Evolutionary conservation across 92 coral and sea anemone species (phyloP).

Genomic region (Phymanthus crucifer): DNA sequence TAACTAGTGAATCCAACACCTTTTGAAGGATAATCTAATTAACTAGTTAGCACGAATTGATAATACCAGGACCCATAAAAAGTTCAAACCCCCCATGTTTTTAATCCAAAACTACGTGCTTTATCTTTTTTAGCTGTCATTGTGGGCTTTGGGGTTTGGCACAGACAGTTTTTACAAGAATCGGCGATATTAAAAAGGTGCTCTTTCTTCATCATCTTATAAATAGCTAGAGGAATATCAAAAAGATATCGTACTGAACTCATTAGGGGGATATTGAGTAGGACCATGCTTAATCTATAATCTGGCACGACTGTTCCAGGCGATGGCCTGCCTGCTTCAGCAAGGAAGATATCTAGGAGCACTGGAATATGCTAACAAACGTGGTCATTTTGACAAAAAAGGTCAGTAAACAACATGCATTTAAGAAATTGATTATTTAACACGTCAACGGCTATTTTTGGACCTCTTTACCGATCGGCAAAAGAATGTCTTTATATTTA

Average conservation of each 20-base stretch:
- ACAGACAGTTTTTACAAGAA: constrained; percentile 49
- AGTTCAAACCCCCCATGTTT: constrained; percentile 1
- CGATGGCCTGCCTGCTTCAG: constrained; percentile 42
- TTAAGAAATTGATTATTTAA: background rate
- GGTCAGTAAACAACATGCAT: constrained; percentile 11
- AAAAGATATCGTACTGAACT: background rate
- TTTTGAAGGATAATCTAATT: constrained; percentile 6
- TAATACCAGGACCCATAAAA: background rate
- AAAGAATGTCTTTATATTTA: too few species aligned
- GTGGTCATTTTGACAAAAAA: constrained; percentile 29
- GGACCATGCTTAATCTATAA: background rate
- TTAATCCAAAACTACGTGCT: background rate
- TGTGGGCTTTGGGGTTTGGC: constrained; percentile 60
- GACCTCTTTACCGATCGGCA: too few species aligned
- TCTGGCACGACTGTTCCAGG: constrained; percentile 28
- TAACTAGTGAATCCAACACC: background rate
- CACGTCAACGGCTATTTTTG: background rate
- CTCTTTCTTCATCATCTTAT: background rate
- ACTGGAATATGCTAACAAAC: constrained; percentile 26
- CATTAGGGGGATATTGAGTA: background rate
- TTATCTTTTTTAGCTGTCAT: constrained; percentile 42
- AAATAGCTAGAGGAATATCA: too few species aligned
- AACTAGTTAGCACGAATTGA: constrained; percentile 2
- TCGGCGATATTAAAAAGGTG: constrained; percentile 53
- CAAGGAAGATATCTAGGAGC: constrained; percentile 63